phyloP scores from a whole-genome alignment of 2,888 invertebrate genomes.

The Buathra laborator region DNA sequence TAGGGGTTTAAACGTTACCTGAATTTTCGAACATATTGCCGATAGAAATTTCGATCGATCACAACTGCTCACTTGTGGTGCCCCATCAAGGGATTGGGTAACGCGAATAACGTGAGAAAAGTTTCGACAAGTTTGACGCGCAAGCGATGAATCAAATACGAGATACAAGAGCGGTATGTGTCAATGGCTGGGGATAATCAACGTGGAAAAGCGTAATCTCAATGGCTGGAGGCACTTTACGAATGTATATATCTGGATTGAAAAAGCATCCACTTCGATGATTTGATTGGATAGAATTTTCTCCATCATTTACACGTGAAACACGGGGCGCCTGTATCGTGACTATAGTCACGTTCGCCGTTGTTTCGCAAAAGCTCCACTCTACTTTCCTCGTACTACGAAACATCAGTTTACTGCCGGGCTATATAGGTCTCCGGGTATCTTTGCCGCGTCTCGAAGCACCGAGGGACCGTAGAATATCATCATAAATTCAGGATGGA shows the following conservation, averaged over 20 bases:
- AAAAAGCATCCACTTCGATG: conserved; percentile 17
- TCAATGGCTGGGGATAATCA: neutral
- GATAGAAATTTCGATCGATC: neutral
- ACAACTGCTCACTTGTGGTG: neutral
- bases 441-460: conserved; percentile 18
- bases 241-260: neutral
- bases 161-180: neutral
- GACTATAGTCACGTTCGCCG: conserved; percentile 3
- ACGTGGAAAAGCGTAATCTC: neutral
- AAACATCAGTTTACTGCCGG: conserved; percentile 29
- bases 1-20: neutral
- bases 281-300: conserved; percentile 51
- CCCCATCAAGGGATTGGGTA: too few species aligned
- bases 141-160: neutral
- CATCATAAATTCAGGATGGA: conserved; percentile 61
- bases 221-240: neutral
- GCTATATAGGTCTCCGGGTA: neutral
- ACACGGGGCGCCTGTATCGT: neutral
- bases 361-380: conserved; percentile 22
- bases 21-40: neutral
- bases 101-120: neutral
- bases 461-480: conserved; percentile 45
- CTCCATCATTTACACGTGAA: neutral
- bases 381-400: conserved; percentile 19
- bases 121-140: neutral